A percentile compares a stretch with the other conserved stretches of the same genome.
Conservation (phyloP, 2,888 invertebrate species). For the Cheilosia impressa region DNA sequence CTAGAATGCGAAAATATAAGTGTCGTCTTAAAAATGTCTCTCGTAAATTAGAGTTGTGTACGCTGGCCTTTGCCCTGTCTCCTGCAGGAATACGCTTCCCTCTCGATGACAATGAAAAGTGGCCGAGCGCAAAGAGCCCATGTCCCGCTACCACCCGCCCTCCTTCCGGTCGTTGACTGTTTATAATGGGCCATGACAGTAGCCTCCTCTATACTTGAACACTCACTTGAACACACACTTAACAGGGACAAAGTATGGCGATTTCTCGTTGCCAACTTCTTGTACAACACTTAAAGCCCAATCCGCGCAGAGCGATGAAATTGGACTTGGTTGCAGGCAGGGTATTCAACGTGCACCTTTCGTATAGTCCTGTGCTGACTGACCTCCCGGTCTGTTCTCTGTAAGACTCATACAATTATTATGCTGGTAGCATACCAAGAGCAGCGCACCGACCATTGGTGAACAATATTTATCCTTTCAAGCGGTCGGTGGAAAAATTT, state of each 20-base stretch:
- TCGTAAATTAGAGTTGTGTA: conserved; percentile 67
- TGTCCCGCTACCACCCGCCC: conserved; percentile 14
- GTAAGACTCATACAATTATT: conserved; percentile 48
- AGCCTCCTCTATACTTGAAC: conserved; percentile 53
- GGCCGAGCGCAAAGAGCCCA: conserved; percentile 8
- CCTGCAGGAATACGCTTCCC: conserved; percentile 41
- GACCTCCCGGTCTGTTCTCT: conserved; percentile 11
- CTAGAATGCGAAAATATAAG: conserved; percentile 66
- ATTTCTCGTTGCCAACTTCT: conserved; percentile 65
- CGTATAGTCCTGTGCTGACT: not conserved
- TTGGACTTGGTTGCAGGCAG: conserved; percentile 42
- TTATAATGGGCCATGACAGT: conserved; percentile 68
- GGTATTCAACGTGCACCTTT: too few relatives aligned
- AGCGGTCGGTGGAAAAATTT: conserved; percentile 32
- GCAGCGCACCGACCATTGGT: not conserved
- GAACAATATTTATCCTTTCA: conserved; percentile 56
- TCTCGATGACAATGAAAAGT: conserved; percentile 71
- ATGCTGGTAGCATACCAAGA: conserved; percentile 24
- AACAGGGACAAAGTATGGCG: conserved; percentile 64
- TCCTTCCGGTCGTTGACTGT: conserved; percentile 51
- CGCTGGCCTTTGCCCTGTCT: conserved; percentile 45
- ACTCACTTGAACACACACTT: conserved; percentile 63
- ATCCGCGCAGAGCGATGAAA: conserved; percentile 37
- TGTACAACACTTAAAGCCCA: conserved; percentile 58
- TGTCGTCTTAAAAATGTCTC: conserved; percentile 67